Evolutionary conservation across 2,888 invertebrate genomes (phyloP).

Genomic region (Folsomia candida): DNA sequence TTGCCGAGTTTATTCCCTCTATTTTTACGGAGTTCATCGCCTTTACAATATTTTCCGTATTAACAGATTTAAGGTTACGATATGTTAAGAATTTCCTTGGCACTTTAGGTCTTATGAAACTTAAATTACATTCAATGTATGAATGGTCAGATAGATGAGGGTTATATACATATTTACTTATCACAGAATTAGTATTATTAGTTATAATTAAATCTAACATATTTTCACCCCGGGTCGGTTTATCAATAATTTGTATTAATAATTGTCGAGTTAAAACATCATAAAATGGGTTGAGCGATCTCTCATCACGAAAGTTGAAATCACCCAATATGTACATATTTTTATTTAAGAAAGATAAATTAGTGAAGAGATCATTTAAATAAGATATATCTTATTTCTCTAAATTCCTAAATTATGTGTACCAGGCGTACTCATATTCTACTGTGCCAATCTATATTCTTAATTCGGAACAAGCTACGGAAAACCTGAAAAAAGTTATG

Average conservation of each 20-base stretch:
- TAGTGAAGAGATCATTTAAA: not conserved
- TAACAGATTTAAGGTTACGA: not conserved
- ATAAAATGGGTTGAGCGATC: not conserved
- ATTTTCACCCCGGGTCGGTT: not conserved
- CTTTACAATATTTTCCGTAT: not conserved
- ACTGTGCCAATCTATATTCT: no score
- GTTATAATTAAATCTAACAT: not conserved
- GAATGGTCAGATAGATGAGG: not conserved
- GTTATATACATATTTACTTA: not conserved
- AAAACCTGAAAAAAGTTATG: no score
- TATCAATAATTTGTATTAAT: not conserved
- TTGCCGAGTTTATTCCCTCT: not conserved
- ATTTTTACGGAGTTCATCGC: not conserved
- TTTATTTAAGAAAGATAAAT: not conserved
- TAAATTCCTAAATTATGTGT: no score
- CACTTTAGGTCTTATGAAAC: no score
- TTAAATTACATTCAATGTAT: not conserved
- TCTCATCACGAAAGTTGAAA: not conserved
- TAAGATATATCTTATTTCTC: no score
- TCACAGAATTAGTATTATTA: not conserved
- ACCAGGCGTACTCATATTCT: no score
- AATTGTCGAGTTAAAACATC: not conserved
- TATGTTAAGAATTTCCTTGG: not conserved
- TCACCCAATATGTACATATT: not conserved
- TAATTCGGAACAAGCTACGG: no score